These are phyloP conservation scores for Erinaceus europaeus DNA, from an alignment of 2,113 vertebrate genomes.

Conservation along the genomic window DNA sequence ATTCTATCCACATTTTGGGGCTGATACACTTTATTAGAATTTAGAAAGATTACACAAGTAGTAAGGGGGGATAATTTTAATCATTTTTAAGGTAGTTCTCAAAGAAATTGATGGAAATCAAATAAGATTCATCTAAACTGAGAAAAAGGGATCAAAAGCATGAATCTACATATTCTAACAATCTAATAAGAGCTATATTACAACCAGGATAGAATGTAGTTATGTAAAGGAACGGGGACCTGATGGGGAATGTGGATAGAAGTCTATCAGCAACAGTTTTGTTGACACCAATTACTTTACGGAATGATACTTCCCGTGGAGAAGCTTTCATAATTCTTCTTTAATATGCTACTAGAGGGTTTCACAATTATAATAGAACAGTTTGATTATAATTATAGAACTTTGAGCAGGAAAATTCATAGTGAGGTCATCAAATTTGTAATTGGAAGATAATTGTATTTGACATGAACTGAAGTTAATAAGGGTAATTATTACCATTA, in stretches of 20 bases:
- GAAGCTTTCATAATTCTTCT: constrained; percentile 8
- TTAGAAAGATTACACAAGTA: background rate
- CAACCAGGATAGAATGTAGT: background rate
- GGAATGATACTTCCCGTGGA: constrained; percentile 33
- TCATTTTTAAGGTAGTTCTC: background rate
- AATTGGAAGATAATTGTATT: constrained; percentile 32
- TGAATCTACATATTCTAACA: background rate
- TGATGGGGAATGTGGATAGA: background rate
- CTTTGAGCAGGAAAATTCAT: constrained; percentile 28
- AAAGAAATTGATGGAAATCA: background rate
- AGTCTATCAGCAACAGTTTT: background rate
- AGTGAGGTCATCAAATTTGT: constrained; percentile 42
- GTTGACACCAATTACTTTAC: constrained; percentile 11
- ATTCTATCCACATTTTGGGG: background rate
- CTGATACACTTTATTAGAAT: background rate
- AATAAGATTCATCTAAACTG: background rate
- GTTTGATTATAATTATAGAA: constrained; percentile 53
- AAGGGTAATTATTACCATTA: constrained; percentile 15
- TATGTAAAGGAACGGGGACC: background rate
- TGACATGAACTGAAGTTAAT: constrained; percentile 27
- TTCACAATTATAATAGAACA: constrained; percentile 48
- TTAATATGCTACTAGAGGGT: background rate
- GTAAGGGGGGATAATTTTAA: background rate
- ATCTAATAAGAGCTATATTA: background rate
- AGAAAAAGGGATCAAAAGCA: background rate